Base-by-base conservation (phyloP, 2,888 invertebrate species). In the Oxycera nigricornis region DNA sequence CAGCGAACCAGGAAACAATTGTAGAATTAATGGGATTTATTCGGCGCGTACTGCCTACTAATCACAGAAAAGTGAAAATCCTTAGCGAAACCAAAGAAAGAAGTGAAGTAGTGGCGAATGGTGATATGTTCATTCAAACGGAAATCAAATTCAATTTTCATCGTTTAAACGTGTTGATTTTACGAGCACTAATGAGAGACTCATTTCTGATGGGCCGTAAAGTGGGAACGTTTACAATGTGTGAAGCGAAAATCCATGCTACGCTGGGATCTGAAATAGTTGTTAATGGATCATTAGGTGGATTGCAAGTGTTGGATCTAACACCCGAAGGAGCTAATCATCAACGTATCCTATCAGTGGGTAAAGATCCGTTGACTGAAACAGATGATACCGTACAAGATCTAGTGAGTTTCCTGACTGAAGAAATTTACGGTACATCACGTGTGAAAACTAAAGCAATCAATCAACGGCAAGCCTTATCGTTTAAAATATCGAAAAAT, bases 1-100 rank as follows among this genome's bases (percentile, higher is more conserved):
- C 82, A 94, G 95, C 96, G 0, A 97, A 97, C 86, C 97, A 97
- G 83, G 96, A 96, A 84, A 97, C 97, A 0, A 93, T 97, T 77
- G 94, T 97, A 9, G 97, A 98, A 84, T 85, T 98, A 75, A 89
- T 96, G 78, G 94, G 94, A n/a, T 97, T 97, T 82, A 89, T 91
- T 2, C 92, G 92, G 80, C 89, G 95, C 67, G 90, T 94, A 2
- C 88, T 90, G 76, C 89, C 88, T 31, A 86, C 74, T 76, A 81
- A 78, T 77, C 82, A 81, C 76, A 30, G 83, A 74, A 26, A 79
- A 9, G 22, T 65, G 26, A 77, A 74, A 2, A 77, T 72, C 2
- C 79, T 79, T 80, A 80, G 72, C 76, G 77, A 75, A 77, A 76
- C 61, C 82, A 82, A 77, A 82, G 52, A 50, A 30, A 77, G 73